These are phyloP conservation scores for Spatula clypeata DNA, from an alignment of 2,797 vertebrate genomes.

Conservation along the genomic window DNA sequence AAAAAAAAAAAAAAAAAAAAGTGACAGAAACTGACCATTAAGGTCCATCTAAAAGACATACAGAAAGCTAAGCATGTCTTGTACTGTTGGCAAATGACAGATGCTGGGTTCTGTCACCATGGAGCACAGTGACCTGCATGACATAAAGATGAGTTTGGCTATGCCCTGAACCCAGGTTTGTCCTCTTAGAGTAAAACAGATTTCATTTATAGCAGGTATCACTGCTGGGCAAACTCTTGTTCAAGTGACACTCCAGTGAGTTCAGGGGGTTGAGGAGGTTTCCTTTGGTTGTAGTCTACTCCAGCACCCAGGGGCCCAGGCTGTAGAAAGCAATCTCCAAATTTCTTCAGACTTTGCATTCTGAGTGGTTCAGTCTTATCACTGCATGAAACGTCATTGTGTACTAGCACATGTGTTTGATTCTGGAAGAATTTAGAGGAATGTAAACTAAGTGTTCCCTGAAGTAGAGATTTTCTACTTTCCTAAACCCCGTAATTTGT, in stretches of 20 bases:
- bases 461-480: neutral
- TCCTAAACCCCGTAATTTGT: neutral
- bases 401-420: neutral
- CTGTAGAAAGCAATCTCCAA: no score
- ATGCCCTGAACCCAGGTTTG: neutral
- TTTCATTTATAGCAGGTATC: neutral
- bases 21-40: neutral
- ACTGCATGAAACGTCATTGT: neutral
- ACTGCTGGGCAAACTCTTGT: neutral
- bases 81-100: neutral
- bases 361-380: neutral
- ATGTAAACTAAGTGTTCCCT: neutral
- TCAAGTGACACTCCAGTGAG: neutral
- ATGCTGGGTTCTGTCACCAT: neutral
- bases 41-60: neutral
- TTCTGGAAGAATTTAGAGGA: constrained; percentile 4
- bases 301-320: neutral
- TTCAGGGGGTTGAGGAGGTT: neutral
- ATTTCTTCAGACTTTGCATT: neutral
- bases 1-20: neutral
- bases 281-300: neutral
- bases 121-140: fast-evolving
- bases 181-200: neutral
- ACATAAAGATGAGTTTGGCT: neutral
- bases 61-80: neutral